These are phyloP conservation scores for Pogonomyrmex barbatus DNA, from an alignment of 1,140 invertebrate species.

Conservation along the genomic window DNA sequence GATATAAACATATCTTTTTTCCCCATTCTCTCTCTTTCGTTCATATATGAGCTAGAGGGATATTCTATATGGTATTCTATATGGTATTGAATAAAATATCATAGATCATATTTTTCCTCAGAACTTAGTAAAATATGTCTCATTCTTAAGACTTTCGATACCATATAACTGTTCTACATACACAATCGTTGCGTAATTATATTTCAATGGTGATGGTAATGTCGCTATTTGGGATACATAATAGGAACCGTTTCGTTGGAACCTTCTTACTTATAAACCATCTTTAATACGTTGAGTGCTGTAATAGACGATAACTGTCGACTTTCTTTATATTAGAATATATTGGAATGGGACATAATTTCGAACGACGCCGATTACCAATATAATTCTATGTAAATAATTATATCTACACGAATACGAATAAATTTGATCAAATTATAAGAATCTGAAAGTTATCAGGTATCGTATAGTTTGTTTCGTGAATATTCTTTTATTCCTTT, in stretches of 20 bases:
- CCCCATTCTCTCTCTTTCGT: background rate
- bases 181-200: background rate
- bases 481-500: slow-evolving; percentile 33
- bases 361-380: background rate
- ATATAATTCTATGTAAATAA: background rate
- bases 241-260: slow-evolving; percentile 25
- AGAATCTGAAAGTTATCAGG: background rate
- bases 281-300: slow-evolving; percentile 34
- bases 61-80: background rate
- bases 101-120: background rate
- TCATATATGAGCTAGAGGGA: background rate
- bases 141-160: slow-evolving; percentile 12
- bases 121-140: background rate
- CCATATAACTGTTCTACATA: background rate
- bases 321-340: background rate
- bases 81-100: slow-evolving; percentile 1
- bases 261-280: background rate
- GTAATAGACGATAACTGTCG: background rate
- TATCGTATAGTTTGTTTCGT: slow-evolving; percentile 12
- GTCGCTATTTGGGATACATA: background rate
- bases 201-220: background rate
- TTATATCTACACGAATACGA: background rate
- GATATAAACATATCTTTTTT: background rate
- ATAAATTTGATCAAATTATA: slow-evolving; percentile 8
- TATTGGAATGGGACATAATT: no score